Evolutionary conservation across 2,797 vertebrate species (phyloP).

Genomic region (Microtus obscurus): DNA sequence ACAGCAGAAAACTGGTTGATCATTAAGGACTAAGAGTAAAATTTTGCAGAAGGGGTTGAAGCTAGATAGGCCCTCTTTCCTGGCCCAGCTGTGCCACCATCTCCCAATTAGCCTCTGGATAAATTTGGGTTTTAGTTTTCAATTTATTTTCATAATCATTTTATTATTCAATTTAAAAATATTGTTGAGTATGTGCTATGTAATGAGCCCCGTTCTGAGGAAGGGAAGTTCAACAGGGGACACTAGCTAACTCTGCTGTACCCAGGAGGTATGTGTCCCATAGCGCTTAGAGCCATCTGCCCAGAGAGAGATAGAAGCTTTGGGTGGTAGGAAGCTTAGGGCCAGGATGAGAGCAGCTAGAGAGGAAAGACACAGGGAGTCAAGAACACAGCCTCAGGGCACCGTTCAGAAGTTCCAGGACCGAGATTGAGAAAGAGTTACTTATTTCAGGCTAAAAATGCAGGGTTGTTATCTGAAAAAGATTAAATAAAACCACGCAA

Average conservation of each 20-base stretch:
- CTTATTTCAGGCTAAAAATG: constrained; percentile 8
- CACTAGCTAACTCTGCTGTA: not conserved
- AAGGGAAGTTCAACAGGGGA: not conserved
- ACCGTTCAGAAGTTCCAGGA: not conserved
- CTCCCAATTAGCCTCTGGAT: not conserved
- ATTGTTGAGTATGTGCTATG: not conserved
- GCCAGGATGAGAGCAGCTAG: not conserved
- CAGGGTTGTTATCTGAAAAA: constrained; percentile 22
- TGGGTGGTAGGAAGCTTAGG: not conserved
- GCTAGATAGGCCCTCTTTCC: not conserved
- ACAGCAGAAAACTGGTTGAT: not conserved
- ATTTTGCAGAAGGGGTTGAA: not conserved
- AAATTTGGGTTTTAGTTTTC: not conserved
- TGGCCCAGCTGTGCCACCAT: not conserved
- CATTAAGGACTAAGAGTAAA: not conserved
- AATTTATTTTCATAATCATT: not conserved
- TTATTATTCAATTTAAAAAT: constrained; percentile 44
- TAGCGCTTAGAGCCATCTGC: not conserved
- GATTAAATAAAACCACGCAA: not conserved
- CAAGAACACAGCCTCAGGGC: not conserved
- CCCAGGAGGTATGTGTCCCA: not conserved
- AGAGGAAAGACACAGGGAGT: not conserved
- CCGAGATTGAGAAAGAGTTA: not conserved
- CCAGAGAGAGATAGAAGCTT: not conserved
- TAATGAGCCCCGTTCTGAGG: not conserved